A percentile compares a stretch with the other conserved stretches of the same genome.
phyloP scores from a whole-genome alignment of 2,797 vertebrate species.

The Thamnophis elegans region DNA sequence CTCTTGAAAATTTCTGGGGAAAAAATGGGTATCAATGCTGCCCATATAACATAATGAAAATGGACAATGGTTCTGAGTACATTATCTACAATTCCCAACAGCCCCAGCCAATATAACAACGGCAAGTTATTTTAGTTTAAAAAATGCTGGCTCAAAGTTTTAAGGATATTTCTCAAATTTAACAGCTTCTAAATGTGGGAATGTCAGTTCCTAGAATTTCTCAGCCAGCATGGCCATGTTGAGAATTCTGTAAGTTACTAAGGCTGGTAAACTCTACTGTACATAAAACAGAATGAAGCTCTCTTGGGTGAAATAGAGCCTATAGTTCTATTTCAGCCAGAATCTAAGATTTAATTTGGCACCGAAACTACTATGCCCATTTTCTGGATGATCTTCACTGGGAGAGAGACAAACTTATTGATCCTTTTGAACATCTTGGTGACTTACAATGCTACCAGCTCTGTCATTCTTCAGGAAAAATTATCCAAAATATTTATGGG shows the following conservation, averaged over 20 bases:
- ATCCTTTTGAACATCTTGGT: not conserved
- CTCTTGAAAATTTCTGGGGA: conserved; percentile 34
- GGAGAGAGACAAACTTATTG: not conserved
- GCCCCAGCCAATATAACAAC: not conserved
- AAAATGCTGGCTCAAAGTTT: not conserved
- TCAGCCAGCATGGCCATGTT: not conserved
- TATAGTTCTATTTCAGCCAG: not conserved
- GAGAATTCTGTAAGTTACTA: not conserved
- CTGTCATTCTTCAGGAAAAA: not conserved
- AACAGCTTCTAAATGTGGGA: not conserved
- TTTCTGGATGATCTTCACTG: not conserved
- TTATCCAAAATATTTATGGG: not conserved
- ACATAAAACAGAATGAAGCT: not conserved
- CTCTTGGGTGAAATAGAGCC: not conserved
- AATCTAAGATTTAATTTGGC: not conserved
- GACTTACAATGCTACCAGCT: not conserved
- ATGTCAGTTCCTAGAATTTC: not conserved
- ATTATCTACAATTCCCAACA: not conserved
- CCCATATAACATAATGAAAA: not conserved
- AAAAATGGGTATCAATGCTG: not conserved
- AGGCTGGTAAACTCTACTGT: not conserved
- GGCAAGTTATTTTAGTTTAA: not conserved
- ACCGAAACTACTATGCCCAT: not conserved
- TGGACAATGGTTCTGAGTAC: not conserved
- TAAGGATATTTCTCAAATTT: not conserved